These are phyloP conservation scores for Halictus rubicundus DNA, from an alignment of 1,140 invertebrate species.

Conservation along the genomic window DNA sequence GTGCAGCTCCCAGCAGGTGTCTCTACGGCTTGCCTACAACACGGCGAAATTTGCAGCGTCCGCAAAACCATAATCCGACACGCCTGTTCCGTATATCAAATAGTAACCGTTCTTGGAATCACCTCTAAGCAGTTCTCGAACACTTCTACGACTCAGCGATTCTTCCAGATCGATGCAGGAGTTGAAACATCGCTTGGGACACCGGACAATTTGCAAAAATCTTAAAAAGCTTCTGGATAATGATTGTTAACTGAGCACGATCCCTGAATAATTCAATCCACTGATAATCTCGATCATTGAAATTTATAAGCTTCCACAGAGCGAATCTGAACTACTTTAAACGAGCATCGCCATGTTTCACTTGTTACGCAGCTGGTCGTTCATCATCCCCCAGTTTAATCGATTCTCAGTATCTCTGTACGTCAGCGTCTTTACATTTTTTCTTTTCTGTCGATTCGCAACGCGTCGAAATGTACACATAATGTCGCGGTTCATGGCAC, in stretches of 20 bases:
- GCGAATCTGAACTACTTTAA: background rate
- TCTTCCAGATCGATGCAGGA: no score
- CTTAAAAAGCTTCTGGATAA: no score
- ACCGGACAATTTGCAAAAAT: no score
- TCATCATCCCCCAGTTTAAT: background rate
- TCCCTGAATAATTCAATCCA: no score
- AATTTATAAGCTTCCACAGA: no score
- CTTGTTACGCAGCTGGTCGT: background rate
- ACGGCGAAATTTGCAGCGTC: constrained; percentile 49
- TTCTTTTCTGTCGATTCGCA: constrained; percentile 27
- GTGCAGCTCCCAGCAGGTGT: constrained; percentile 21
- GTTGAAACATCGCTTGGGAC: no score
- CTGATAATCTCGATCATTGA: no score
- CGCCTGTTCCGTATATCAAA: constrained; percentile 1
- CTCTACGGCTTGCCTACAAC: constrained; percentile 26
- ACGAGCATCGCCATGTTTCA: constrained; percentile 6
- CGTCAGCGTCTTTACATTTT: background rate
- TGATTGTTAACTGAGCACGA: no score
- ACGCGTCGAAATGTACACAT: constrained; percentile 41
- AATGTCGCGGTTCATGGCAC: constrained; percentile 63
- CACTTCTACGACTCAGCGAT: background rate
- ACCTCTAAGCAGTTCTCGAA: background rate
- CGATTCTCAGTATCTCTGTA: constrained; percentile 16
- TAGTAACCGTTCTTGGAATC: background rate
- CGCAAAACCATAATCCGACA: constrained; percentile 4